These are phyloP conservation scores for Macrotrachela quadricornifera DNA, from an alignment of 1,140 invertebrate species.

Conservation along the genomic window DNA sequence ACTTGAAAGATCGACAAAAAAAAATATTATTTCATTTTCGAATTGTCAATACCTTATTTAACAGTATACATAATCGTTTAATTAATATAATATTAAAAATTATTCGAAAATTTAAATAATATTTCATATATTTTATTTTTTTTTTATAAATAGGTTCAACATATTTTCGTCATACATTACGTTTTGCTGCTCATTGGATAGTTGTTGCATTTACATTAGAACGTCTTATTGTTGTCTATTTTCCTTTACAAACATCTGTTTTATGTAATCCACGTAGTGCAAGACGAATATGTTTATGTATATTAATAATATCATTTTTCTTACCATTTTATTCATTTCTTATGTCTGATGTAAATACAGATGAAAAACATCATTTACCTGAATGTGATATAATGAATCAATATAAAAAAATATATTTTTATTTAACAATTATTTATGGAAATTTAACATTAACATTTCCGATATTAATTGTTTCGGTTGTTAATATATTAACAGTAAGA, in stretches of 20 bases:
- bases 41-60: too few species aligned
- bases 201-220: conserved; percentile 6
- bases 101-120: too few species aligned
- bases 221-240: conserved; percentile 5
- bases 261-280: conserved; percentile 3
- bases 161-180: background rate
- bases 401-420: background rate
- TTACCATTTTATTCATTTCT: too few species aligned
- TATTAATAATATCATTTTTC: background rate
- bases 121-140: too few species aligned
- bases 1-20: too few species aligned
- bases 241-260: background rate
- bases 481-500: background rate
- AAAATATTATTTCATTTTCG: too few species aligned
- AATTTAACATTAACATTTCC: conserved; percentile 3
- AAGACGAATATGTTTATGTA: background rate
- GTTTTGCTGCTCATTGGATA: background rate
- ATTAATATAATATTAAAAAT: too few species aligned
- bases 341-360: too few species aligned
- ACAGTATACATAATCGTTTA: too few species aligned
- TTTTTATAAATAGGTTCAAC: too few species aligned
- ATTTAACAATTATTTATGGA: conserved; percentile 2
- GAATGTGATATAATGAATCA: too few species aligned
- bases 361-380: too few species aligned
- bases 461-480: background rate